Evolutionary conservation across 2,113 vertebrate species (phyloP).

Genomic region (Sclerurus mexicanus): DNA sequence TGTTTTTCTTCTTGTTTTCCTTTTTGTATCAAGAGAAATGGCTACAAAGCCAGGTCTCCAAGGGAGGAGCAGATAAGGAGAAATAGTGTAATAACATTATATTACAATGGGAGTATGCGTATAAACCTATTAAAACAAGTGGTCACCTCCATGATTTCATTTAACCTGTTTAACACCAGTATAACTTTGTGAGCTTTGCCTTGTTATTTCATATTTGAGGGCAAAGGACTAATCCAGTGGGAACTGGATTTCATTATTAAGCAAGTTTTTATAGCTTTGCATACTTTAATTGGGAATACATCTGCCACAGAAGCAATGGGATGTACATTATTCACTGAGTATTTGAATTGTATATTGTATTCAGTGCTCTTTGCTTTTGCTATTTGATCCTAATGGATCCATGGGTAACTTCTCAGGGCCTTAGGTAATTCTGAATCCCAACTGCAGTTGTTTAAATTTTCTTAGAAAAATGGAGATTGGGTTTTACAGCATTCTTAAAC

Average conservation of each 20-base stretch:
- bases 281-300: slow-evolving; percentile 30
- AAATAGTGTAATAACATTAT: background rate
- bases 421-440: background rate
- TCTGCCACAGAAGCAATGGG: background rate
- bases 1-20: background rate
- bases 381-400: background rate
- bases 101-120: background rate
- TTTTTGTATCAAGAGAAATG: background rate
- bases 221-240: background rate
- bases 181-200: background rate
- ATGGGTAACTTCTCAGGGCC: background rate
- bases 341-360: background rate
- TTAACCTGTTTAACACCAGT: background rate
- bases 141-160: background rate
- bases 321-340: background rate
- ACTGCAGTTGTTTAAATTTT: background rate
- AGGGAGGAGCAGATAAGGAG: background rate
- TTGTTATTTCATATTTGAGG: background rate
- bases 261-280: slow-evolving; percentile 4
- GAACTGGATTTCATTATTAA: background rate
- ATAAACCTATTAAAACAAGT: background rate
- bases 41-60: background rate
- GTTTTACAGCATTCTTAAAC: background rate
- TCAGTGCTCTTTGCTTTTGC: background rate
- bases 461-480: background rate